Base-by-base conservation (phyloP, 30 jellyfish, hydroid and myxozoan species). In the Cassiopea andromeda region DNA sequence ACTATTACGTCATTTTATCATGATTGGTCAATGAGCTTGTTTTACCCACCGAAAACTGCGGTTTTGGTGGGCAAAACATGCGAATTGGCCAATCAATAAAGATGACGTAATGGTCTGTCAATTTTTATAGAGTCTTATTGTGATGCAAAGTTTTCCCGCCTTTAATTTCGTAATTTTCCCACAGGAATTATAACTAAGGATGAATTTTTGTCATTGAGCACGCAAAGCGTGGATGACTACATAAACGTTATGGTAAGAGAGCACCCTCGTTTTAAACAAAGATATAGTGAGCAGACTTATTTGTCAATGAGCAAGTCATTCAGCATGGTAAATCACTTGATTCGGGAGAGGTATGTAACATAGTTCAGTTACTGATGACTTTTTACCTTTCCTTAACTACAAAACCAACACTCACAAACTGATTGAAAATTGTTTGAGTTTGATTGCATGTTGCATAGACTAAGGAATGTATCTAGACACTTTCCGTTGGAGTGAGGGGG, bases 251-350 rank as follows among this genome's bases (percentile, higher is more conserved):
- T 95, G 1, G 90, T 90, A 15, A 88, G 97, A 74, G 97, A 87
- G 47, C 99, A 95, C 82, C 99, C 99, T 18, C 90, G 95, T 19
- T 88, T 86, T 27, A 88, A 98, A 38, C 97, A 95, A 48, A 82
- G 99, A 38, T 91, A 50, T 85, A 86, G 97, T 72, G 98, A 95
- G 14, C 99, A 95, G 87, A 67, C 93, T 2, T 93, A 69, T 83
- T 80, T 95, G 44, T 87, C 99, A 14, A 89, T 95, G 98, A 81
- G 93, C 68, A 80, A 84, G 72, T 71, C 85, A 69, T 85, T 48
- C 43, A 81, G 91, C 87, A 60, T 7, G 27, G 57, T 82, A 7
- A 48, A 66, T 12, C 88, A 82, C 19, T 59, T 0, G 1, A 74
- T 90, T 45, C 87, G 97, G 15, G 97, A 90, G 60, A 90, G 97